A percentile compares a stretch with the other conserved stretches of the same genome.
Conservation (phyloP, 2,113 vertebrate genomes). For the Cairina moschata region DNA sequence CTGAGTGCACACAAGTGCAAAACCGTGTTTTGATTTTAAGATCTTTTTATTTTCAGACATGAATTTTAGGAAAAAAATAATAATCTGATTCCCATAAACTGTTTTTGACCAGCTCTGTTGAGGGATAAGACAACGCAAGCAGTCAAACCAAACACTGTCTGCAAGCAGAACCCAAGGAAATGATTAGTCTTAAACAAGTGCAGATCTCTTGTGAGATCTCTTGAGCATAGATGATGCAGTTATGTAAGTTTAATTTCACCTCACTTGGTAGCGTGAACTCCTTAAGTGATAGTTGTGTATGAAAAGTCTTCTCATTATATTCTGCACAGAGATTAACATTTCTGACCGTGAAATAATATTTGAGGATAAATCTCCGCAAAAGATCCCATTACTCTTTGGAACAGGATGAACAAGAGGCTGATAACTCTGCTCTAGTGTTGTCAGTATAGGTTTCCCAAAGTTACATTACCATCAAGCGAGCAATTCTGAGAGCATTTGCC, state of each 20-base stretch:
- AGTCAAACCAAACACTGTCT: not conserved
- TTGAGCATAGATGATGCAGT: not conserved
- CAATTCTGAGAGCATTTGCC: conserved; percentile 49
- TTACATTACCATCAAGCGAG: conserved; percentile 38
- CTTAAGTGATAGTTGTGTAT: not conserved
- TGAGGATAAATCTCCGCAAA: conserved; percentile 48
- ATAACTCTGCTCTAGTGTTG: conserved; percentile 27
- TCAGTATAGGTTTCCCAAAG: conserved; percentile 45
- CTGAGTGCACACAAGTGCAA: not conserved
- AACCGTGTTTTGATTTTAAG: not conserved
- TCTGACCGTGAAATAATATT: conserved; percentile 34
- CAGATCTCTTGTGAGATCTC: not conserved
- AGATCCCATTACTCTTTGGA: conserved; percentile 29
- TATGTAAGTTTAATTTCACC: conserved; percentile 26
- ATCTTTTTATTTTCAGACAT: not conserved
- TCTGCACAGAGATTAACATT: conserved; percentile 2
- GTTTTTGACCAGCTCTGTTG: not conserved
- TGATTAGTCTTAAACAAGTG: not conserved
- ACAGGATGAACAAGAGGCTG: not conserved
- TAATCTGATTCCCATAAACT: not conserved
- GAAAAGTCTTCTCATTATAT: conserved; percentile 11
- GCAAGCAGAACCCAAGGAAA: not conserved
- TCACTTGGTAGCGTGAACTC: not conserved
- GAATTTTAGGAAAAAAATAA: not conserved
- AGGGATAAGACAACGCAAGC: not conserved